A percentile compares a stretch with the other conserved stretches of the same genome.
Evolutionary conservation across 2,888 invertebrate genomes (phyloP).

Genomic region (Conchocele bisecta): DNA sequence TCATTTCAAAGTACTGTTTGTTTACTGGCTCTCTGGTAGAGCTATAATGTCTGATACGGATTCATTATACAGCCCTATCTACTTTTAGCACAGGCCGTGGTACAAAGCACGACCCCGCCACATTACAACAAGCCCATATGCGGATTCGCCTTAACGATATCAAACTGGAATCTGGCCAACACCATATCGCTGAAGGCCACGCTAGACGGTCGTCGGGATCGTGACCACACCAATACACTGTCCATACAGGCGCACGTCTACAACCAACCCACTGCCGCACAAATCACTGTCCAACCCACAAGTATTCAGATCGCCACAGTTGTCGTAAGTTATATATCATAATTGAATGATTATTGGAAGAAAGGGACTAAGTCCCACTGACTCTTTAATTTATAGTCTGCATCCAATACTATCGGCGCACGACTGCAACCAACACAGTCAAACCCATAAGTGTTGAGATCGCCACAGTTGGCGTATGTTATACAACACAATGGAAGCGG

Average conservation of each 20-base stretch:
- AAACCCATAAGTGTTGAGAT: no score
- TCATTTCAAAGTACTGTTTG: no score
- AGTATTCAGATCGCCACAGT: not conserved
- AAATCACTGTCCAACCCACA: conserved; percentile 39
- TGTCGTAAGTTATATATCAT: not conserved
- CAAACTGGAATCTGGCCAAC: conserved; percentile 62
- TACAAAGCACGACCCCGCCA: conserved; percentile 43
- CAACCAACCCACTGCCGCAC: conserved; percentile 45
- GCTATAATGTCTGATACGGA: no score
- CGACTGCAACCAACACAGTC: no score
- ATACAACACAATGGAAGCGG: no score
- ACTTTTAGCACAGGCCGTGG: conserved; percentile 31
- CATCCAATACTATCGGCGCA: no score
- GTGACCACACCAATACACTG: conserved; percentile 55
- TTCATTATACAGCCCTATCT: no score
- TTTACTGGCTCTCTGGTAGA: no score
- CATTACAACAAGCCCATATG: conserved; percentile 55
- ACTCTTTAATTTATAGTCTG: not conserved
- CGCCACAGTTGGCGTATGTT: no score
- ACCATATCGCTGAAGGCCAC: conserved; percentile 66
- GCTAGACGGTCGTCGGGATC: conserved; percentile 64
- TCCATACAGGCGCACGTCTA: conserved; percentile 53
- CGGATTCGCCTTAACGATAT: conserved; percentile 56
- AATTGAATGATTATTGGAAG: no score
- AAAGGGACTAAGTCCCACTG: no score